These are phyloP conservation scores for Myiozetetes cayanensis DNA, from an alignment of 2,113 vertebrate genomes.

Conservation along the genomic window DNA sequence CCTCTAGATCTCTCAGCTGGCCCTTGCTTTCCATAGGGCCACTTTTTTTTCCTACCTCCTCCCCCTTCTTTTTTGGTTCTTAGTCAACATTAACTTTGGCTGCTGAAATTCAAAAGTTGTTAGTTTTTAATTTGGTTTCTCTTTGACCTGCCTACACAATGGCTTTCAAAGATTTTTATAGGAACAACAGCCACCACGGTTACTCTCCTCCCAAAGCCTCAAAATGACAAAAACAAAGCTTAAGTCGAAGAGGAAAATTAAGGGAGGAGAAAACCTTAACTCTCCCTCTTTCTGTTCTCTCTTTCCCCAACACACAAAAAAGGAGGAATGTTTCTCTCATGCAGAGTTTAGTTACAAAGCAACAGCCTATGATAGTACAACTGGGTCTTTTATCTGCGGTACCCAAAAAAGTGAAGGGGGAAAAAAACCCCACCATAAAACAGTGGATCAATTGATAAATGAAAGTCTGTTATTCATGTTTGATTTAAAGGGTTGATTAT, in stretches of 20 bases:
- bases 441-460: constrained; percentile 30
- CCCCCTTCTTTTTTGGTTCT: constrained; percentile 44
- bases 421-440: neutral
- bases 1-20: constrained; percentile 75
- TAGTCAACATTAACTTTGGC: constrained; percentile 74
- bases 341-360: constrained; percentile 37
- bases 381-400: constrained; percentile 30
- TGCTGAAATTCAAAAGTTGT: constrained; percentile 74
- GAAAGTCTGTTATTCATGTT: constrained; percentile 12
- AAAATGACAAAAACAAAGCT: neutral
- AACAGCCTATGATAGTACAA: neutral
- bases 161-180: constrained; percentile 40
- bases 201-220: neutral
- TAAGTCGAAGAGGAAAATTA: neutral
- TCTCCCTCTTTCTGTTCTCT: neutral
- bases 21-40: constrained; percentile 59
- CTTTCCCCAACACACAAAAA: neutral
- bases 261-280: neutral
- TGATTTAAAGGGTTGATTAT: constrained; percentile 48
- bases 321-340: neutral
- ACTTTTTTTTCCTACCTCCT: neutral
- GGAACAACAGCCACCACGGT: neutral
- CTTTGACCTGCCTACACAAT: constrained; percentile 70
- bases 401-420: neutral
- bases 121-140: constrained; percentile 72